Percentiles rank a stretch among this genome's conserved stretches.
These are phyloP conservation scores for Hedya salicella DNA, from an alignment of 2,888 invertebrate species.

Conservation along the genomic window DNA sequence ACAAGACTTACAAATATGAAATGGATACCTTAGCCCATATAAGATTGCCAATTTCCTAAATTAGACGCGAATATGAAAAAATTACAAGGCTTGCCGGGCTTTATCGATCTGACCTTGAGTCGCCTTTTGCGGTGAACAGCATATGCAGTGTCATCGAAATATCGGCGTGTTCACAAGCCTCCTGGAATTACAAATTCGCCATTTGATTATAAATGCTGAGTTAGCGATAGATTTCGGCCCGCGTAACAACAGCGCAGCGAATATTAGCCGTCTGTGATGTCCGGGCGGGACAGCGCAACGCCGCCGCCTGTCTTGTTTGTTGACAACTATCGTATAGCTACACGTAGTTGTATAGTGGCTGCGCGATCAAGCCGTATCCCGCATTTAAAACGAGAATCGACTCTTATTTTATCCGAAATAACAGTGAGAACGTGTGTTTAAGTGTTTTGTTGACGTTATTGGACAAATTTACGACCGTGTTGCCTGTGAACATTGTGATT, in stretches of 20 bases:
- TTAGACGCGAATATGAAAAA: slow-evolving; percentile 25
- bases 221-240: slow-evolving; percentile 28
- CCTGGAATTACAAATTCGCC: slow-evolving; percentile 9
- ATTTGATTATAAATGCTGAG: slow-evolving; percentile 13
- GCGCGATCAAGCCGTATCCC: slow-evolving; percentile 72
- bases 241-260: slow-evolving; percentile 8
- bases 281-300: slow-evolving; percentile 55
- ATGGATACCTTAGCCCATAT: slow-evolving; percentile 4
- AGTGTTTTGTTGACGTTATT: slow-evolving; percentile 57
- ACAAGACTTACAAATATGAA: slow-evolving; percentile 5
- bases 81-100: slow-evolving; percentile 26
- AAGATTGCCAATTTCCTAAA: slow-evolving; percentile 17
- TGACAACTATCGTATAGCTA: slow-evolving; percentile 56
- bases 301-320: slow-evolving; percentile 65
- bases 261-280: slow-evolving; percentile 38
- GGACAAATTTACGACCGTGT: slow-evolving; percentile 52
- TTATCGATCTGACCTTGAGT: slow-evolving; percentile 43
- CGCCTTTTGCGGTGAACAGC: slow-evolving; percentile 23
- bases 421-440: slow-evolving; percentile 54
- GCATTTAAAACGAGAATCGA: slow-evolving; percentile 60
- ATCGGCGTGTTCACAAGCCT: slow-evolving; percentile 10
- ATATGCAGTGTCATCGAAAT: slow-evolving; percentile 41
- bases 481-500: slow-evolving; percentile 59
- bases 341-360: slow-evolving; percentile 71
- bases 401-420: slow-evolving; percentile 55